These are phyloP conservation scores for Falco punctatus DNA, from an alignment of 2,113 vertebrate genomes.

Conservation along the genomic window DNA sequence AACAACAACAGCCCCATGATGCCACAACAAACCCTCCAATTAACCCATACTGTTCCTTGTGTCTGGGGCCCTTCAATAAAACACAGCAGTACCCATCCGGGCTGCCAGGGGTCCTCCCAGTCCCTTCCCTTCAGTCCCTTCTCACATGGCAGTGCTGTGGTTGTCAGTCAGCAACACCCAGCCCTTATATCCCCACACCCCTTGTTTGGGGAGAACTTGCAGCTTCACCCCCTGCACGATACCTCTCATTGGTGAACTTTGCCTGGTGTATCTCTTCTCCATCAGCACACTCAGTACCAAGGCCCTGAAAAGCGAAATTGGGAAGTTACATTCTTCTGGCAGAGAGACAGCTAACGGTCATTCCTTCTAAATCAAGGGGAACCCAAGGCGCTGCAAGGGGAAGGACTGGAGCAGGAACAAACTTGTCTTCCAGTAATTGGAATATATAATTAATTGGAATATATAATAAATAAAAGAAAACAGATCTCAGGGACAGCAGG, in stretches of 20 bases:
- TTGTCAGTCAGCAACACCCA: not conserved
- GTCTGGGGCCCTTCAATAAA: not conserved
- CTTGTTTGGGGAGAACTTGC: not conserved
- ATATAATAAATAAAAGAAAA: too few species aligned
- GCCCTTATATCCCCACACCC: not conserved
- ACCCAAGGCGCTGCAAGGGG: not conserved
- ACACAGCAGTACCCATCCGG: not conserved
- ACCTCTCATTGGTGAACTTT: slow-evolving; percentile 88
- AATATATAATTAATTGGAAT: too few species aligned
- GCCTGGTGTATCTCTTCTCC: slow-evolving; percentile 75
- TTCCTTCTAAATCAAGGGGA: not conserved
- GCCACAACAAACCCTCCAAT: not conserved
- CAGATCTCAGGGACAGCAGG: not conserved
- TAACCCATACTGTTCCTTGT: not conserved
- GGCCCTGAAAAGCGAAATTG: slow-evolving; percentile 76
- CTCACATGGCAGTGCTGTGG: not conserved
- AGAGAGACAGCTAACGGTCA: not conserved
- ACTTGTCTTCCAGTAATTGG: not conserved
- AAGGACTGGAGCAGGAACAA: not conserved
- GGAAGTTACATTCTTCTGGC: not conserved
- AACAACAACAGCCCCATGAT: not conserved
- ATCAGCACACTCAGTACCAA: slow-evolving; percentile 76
- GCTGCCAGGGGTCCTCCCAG: not conserved
- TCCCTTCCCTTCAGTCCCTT: not conserved
- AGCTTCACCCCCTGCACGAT: not conserved